A percentile compares a stretch with the other conserved stretches of the same genome.
phyloP scores from a whole-genome alignment of 1,140 invertebrate species.

The Drosophila dunni region DNA sequence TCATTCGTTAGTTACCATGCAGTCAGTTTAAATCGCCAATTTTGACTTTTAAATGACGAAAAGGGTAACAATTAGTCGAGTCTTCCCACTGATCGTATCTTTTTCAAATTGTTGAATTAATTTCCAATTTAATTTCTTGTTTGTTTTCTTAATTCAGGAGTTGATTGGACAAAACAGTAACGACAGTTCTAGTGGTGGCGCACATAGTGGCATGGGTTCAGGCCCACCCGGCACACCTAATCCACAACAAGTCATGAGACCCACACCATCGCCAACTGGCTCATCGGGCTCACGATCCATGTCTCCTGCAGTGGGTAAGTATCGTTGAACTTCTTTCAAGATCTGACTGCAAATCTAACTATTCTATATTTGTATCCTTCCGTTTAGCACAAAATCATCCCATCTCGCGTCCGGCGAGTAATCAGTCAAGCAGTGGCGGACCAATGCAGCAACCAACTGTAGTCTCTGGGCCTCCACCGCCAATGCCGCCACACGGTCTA shows the following conservation, averaged over 20 bases:
- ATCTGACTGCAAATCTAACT: slow-evolving; percentile 4
- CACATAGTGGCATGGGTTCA: slow-evolving; percentile 90
- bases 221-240: slow-evolving; percentile 90
- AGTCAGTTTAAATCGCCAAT: background rate
- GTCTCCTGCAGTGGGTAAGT: slow-evolving; percentile 97
- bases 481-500: slow-evolving; percentile 85
- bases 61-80: too few relatives aligned
- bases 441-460: slow-evolving; percentile 85
- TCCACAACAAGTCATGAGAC: slow-evolving; percentile 89
- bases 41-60: background rate
- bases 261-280: slow-evolving; percentile 96
- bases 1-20: background rate
- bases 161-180: slow-evolving; percentile 93
- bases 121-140: slow-evolving; percentile 28
- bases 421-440: slow-evolving; percentile 89
- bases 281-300: slow-evolving; percentile 95
- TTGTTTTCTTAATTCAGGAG: slow-evolving; percentile 88
- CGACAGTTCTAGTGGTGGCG: slow-evolving; percentile 89
- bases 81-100: background rate
- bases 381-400: slow-evolving; percentile 77
- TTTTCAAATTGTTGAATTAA: slow-evolving; percentile 1
- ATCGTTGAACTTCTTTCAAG: background rate
- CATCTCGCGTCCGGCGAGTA: slow-evolving; percentile 91
- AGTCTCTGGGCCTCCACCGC: slow-evolving; percentile 90
- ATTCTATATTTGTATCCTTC: slow-evolving; percentile 19